Evolutionary conservation across 1,140 invertebrate genomes (phyloP), one percentile per base, ranked within the genome.

Genomic region (Drosophila orena): DNA sequence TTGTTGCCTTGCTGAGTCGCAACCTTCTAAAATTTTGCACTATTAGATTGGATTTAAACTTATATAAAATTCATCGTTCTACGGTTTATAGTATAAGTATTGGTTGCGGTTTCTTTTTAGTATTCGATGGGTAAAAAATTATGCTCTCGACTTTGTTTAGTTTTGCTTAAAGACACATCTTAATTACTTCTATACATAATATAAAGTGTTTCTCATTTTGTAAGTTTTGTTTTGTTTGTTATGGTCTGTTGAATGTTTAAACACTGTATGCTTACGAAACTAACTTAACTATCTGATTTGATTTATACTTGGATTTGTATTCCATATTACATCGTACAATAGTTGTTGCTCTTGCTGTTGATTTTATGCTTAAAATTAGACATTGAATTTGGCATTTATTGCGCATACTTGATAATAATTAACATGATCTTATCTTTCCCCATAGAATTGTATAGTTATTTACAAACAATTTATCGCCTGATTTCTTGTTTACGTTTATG

Each of bases 311-410:
- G 60, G 49, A 86, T 75, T 79, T 81, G 59, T 68, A 70, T 81
- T 86, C 56, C 68, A 17, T 60, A 79, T 54, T 80, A 75, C 75
- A 83, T 86, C 60, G 66, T 83, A 79, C 57, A 73, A 65, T 76
- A 77, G 61, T 77, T 62, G 60, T 68, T 84, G 77, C 65, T 85
- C 66, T 77, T 70, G 68, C 66, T 77, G 57, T 56, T 80, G 77
- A 62, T 85, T 72, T 57, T 10, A 79, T 69, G 79, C 83, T 86
- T 86, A 86, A 78, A 86, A 72, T 58, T 89, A 86, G 75, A 86
- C 79, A 86, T 76, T 88, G 81, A 89, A 89, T 86, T 86, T 86
- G 83, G 83, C 83, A 86, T 86, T 77, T 86, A 86, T 89, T 89
- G 83, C 83, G 83, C 79, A 83, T 79, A 72, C 65, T 80, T 54